Conservation (phyloP, 2,113 vertebrate genomes). For the Phalacrocorax aristotelis region DNA sequence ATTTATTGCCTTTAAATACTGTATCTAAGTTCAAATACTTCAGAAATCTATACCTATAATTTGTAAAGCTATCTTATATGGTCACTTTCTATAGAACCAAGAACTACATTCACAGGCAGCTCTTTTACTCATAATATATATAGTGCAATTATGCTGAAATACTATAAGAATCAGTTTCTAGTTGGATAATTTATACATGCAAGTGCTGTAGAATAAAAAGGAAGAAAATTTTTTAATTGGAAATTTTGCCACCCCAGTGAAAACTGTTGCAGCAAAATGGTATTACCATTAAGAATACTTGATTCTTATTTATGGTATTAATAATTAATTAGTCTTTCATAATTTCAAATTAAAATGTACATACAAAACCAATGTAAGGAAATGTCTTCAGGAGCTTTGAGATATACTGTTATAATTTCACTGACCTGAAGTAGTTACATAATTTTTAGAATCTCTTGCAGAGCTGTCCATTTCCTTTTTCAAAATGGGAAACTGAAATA, state of each 20-base stretch:
- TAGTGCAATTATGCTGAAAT: neutral
- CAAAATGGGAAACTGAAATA: neutral
- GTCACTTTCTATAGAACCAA: neutral
- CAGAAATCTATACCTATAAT: neutral
- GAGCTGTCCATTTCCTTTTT: neutral
- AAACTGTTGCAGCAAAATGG: neutral
- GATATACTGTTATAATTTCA: neutral
- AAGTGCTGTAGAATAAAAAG: neutral
- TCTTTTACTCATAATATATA: neutral
- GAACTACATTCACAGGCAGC: neutral
- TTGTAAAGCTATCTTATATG: neutral
- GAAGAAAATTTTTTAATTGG: neutral
- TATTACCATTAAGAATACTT: neutral
- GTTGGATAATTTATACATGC: neutral
- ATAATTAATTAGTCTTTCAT: neutral
- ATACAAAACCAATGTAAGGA: neutral
- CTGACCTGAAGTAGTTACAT: neutral
- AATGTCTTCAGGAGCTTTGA: neutral
- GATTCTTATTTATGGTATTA: neutral
- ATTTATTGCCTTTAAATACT: neutral
- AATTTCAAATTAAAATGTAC: neutral
- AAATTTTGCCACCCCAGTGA: neutral
- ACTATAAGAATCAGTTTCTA: neutral
- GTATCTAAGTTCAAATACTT: neutral
- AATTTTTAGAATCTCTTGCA: neutral